Evolutionary conservation across 2,113 vertebrate species (phyloP), one percentile per base, ranked within the genome.

Genomic region (Rhinoptilus africanus): DNA sequence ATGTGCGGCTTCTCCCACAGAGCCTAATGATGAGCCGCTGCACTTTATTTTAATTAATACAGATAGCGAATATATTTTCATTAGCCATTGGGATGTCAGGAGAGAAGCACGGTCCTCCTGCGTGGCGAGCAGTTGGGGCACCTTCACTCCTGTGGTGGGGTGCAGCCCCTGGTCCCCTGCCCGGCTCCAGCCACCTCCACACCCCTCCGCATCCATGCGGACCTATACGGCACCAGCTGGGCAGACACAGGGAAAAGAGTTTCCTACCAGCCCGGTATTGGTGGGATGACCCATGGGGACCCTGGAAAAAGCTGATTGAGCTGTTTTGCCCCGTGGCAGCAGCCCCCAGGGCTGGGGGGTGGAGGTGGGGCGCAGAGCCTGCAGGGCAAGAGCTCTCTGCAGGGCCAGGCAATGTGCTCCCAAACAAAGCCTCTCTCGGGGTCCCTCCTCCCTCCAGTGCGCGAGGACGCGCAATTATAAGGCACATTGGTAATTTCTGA

Each of bases 1-100:
- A 14, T 28, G 86, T 69, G 66, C 71, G 56, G 69, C 41, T 48
- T 85, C 96, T 94, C 96, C 87, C 96, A 85, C 4, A 0, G 76
- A 75, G 92, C 96, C 87, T 73, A 69, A 41, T 27, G 73, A 96
- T 0, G 37, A 97, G 95, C 67, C 8, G 5, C 67, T 37, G 69
- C 88, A 47, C 92, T 96, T 97, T 90, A 72, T 71, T 95, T 89
- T 96, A 96, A 97, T 97, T 97, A 98, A 97, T 78, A 93, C 78
- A 47, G 96, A 90, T 86, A 97, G 74, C 56, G 88, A 84, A 92
- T 91, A 21, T 67, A 50, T 93, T 98, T 96, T 85, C 89, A 93
- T 96, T 95, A 92, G 88, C 89, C 53, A 15, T 62, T 51, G 48
- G 84, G 28, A 59, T 22, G 92, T 34, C 84, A 64, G 69, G 60